Base-by-base conservation (phyloP, 2,797 vertebrate genomes). In the Centroberyx gerrardi region DNA sequence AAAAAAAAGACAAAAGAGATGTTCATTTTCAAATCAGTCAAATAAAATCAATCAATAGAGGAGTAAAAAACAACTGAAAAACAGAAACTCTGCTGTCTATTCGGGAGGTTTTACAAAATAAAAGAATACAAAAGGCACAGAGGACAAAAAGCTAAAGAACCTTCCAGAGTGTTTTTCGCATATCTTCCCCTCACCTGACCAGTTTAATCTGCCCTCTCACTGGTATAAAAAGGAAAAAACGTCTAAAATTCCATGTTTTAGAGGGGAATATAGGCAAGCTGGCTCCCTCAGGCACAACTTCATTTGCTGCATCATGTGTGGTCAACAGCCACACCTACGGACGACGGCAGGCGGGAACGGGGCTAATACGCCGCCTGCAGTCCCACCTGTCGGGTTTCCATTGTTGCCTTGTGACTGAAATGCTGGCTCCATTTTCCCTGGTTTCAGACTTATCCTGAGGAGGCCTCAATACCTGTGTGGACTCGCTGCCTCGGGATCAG, bases 291-390 rank as follows among this genome's bases (percentile, higher is more conserved):
- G 83, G 88, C 77, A 68, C 71, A 75, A 44, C 74, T 78, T 91
- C 72, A 87, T 90, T 88, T 87, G 82, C 79, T 17, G 83, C 88
- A 65, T 90, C 87, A 78, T 87, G 90, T 93, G 90, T 92, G 90
- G 91, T 90, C 91, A 92, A 85, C 78, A 87, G 82, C 14, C 56
- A 92, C 85, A 87, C 76, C 83, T 68, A 44, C 85, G 76, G 81
- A 88, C 48, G 52, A 59, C 88, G 77, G 85, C 87, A 81, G 89
- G 85, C 29, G 53, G 83, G 88, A 88, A 74, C 52, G 17, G 53
- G 51, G 65, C 86, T 91, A 89, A 91, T 86, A 83, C 83, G 79
- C 73, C 31, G 82, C 88, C 85, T 76, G 82, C 69, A 71, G 85
- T 90, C 86, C 84, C 91, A 92, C 90, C 87, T 91, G 93, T 84